A percentile compares a stretch with the other conserved stretches of the same genome.
phyloP scores from a whole-genome alignment of 1,140 invertebrate species.

The Antheraea mylitta region DNA sequence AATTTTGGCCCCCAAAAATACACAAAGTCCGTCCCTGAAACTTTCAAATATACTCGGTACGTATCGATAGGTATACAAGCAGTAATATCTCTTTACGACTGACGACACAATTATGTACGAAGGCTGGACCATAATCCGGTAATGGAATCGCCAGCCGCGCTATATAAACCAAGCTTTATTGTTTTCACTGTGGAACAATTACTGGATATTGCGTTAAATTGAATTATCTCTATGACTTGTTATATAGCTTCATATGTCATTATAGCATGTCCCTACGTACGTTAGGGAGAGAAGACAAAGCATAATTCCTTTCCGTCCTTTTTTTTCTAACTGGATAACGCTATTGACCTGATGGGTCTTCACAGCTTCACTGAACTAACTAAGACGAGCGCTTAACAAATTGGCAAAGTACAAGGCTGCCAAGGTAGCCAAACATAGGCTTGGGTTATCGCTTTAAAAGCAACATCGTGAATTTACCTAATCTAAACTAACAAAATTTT shows the following conservation, averaged over 20 bases:
- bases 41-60: conserved; percentile 1
- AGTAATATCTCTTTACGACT: conserved; percentile 18
- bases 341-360: too few relatives aligned
- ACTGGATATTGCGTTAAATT: not conserved
- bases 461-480: too few relatives aligned
- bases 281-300: too few relatives aligned
- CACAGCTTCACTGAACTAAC: too few relatives aligned
- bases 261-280: too few relatives aligned
- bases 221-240: not conserved
- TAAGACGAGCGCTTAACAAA: too few relatives aligned
- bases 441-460: too few relatives aligned
- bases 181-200: not conserved
- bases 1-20: not conserved
- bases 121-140: not conserved
- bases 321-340: too few relatives aligned
- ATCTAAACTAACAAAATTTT: too few relatives aligned
- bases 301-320: too few relatives aligned
- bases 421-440: too few relatives aligned
- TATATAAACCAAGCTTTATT: conserved; percentile 3
- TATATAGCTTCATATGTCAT: not conserved
- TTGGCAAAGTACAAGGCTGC: too few relatives aligned
- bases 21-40: not conserved
- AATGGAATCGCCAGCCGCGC: not conserved
- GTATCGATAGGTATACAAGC: conserved; percentile 1
- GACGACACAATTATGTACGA: conserved; percentile 12